Evolutionary conservation across 1,140 invertebrate species (phyloP), one percentile per base, ranked within the genome.

Genomic region (Drosophila obscura): DNA sequence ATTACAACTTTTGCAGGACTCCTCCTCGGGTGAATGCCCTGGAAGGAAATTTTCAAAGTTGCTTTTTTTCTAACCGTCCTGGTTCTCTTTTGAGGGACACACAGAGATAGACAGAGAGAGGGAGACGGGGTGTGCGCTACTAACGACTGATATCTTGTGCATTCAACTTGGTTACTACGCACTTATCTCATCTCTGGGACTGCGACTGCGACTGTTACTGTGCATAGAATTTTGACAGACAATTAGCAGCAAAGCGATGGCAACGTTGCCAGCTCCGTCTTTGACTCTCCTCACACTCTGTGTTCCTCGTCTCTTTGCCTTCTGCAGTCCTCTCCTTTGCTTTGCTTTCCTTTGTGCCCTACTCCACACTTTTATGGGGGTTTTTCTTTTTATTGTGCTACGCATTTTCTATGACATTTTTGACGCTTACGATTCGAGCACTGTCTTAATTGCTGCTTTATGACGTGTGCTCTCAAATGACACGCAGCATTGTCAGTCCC

Each of bases 361-460:
- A 65, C 52, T 81, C 66, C 48, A 68, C 35, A 50, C 69, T 73
- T 88, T 88, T 88, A 88, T 78, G 72, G 60, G 61, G 73, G 83
- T 79, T 87, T 76, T 77, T 78, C 67, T 87, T 82, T 87, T 88
- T 87, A 83, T 82, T 87, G 82, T 79, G 58, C 82, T 63, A 82
- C 62, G 76, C 69, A 59, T 79, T 83, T 82, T 83, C 83, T 87
- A 87, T 87, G 83, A 74, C 82, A 65, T 88, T 79, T 87, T 88
- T 88, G 83, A 88, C 79, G 83, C 83, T 88, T 82, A 85, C 82
- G 74, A 85, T 87, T 85, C 87, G 51, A 67, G 87, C 82, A 85
- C 87, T 78, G 82, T 87, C 82, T 88, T 88, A 88, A 88, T 88
- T 88, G 83, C 83, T 80, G 83, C 83, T 88, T 88, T 88, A 88